Evolutionary conservation across 2,888 invertebrate species (phyloP).

Genomic region (Drosophila flavopinicola): DNA sequence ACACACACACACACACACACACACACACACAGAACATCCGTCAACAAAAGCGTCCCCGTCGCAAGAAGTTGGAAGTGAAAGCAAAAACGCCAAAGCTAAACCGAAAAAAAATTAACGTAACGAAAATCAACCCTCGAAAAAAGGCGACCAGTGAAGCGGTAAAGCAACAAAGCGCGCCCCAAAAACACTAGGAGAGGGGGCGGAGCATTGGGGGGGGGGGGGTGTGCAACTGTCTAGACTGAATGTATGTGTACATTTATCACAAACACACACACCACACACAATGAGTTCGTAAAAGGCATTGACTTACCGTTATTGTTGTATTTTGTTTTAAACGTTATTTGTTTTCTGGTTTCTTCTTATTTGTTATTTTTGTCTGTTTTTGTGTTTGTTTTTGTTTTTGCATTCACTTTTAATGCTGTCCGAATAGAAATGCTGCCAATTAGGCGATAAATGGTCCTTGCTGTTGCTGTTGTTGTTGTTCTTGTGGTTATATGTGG

Average conservation of each 20-base stretch:
- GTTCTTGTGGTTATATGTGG: conserved; percentile 3
- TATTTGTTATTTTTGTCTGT: conserved; percentile 3
- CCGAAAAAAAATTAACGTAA: conserved; percentile 48
- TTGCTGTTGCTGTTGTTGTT: conserved; percentile 21
- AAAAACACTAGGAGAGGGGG: conserved; percentile 4
- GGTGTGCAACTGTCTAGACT: conserved; percentile 73
- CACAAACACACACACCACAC: conserved; percentile 27
- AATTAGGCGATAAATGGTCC: conserved; percentile 38
- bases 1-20: conserved; percentile 10
- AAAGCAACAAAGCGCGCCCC: conserved; percentile 34
- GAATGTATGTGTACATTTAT: conserved; percentile 48
- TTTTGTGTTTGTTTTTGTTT: conserved; percentile 26
- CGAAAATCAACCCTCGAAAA: conserved; percentile 66
- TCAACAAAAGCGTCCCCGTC: conserved; percentile 65
- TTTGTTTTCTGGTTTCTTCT: conserved; percentile 5
- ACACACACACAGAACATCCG: conserved; percentile 52
- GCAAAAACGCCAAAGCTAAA: conserved; percentile 43
- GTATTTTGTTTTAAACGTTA: conserved; percentile 34
- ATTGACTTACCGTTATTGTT: conserved; percentile 61
- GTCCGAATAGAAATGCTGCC: conserved; percentile 28
- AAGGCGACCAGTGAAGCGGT: conserved; percentile 27
- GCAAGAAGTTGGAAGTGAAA: conserved; percentile 59
- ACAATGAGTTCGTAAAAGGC: conserved; percentile 23
- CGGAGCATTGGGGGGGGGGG: conserved; percentile 14
- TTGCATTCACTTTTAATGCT: conserved; percentile 45